Conservation (phyloP, 2,113 vertebrate genomes). For the Raja brachyura region DNA sequence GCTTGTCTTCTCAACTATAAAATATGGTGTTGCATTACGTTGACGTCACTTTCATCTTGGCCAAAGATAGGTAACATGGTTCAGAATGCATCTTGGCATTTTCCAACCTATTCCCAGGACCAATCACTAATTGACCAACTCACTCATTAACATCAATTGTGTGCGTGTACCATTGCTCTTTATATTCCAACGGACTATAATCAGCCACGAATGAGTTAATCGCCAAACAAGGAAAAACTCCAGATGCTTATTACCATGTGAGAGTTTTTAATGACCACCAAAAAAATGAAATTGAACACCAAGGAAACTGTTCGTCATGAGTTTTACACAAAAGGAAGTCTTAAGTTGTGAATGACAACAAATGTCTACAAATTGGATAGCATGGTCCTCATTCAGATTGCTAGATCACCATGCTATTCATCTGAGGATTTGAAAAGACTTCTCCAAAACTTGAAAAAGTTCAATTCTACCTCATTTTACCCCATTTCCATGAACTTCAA, state of each 20-base stretch:
- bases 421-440: not conserved
- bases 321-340: not conserved
- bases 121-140: too few species aligned
- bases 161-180: not conserved
- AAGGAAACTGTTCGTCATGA: not conserved
- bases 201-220: not conserved
- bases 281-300: not conserved
- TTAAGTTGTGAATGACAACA: not conserved
- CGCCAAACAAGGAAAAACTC: not conserved
- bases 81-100: not conserved
- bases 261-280: not conserved
- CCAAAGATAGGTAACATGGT: not conserved
- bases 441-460: not conserved
- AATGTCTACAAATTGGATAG: not conserved
- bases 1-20: not conserved
- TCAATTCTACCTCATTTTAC: not conserved
- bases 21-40: not conserved
- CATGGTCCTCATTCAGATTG: too few species aligned
- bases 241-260: not conserved
- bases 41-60: not conserved
- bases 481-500: too few species aligned
- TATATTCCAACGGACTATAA: not conserved
- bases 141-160: too few species aligned
- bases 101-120: not conserved
- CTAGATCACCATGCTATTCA: too few species aligned